A percentile compares a stretch with the other conserved stretches of the same genome.
phyloP scores from a whole-genome alignment of 1,140 invertebrate genomes.

The Atopsyche davidsoni region DNA sequence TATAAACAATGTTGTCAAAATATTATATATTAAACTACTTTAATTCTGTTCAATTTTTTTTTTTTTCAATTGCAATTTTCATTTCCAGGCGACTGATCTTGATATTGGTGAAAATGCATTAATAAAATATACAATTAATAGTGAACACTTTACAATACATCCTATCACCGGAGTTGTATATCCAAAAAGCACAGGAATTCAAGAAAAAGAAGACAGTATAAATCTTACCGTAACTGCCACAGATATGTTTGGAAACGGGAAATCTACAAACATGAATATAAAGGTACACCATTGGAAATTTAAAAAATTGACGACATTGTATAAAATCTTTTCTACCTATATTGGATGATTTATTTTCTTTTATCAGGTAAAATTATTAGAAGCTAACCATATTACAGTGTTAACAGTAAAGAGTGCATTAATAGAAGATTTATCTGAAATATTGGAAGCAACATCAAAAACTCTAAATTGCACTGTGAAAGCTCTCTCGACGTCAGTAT shows the following conservation, averaged over 20 bases:
- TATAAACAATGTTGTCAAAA: constrained; percentile 6
- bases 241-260: constrained; percentile 21
- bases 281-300: constrained; percentile 13
- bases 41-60: not conserved
- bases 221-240: constrained; percentile 24
- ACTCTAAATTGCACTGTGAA: constrained; percentile 5
- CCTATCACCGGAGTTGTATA: constrained; percentile 32
- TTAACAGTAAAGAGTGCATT: constrained; percentile 19
- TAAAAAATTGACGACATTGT: not conserved
- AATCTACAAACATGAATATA: constrained; percentile 4
- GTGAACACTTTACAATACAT: constrained; percentile 27
- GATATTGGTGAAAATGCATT: constrained; percentile 30
- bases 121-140: constrained; percentile 29
- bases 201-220: constrained; percentile 10
- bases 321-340: too few species aligned
- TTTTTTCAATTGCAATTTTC: constrained; percentile 6
- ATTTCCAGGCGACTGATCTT: constrained; percentile 32
- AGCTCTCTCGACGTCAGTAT: constrained; percentile 12
- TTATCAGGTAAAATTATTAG: constrained; percentile 31
- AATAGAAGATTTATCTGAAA: constrained; percentile 23
- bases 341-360: too few species aligned
- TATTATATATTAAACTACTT: constrained; percentile 6
- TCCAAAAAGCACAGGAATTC: constrained; percentile 23
- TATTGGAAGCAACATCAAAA: constrained; percentile 14
- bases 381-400: constrained; percentile 24